phyloP scores from a whole-genome alignment of 2,113 vertebrate species.

The Hymenochirus boettgeri region DNA sequence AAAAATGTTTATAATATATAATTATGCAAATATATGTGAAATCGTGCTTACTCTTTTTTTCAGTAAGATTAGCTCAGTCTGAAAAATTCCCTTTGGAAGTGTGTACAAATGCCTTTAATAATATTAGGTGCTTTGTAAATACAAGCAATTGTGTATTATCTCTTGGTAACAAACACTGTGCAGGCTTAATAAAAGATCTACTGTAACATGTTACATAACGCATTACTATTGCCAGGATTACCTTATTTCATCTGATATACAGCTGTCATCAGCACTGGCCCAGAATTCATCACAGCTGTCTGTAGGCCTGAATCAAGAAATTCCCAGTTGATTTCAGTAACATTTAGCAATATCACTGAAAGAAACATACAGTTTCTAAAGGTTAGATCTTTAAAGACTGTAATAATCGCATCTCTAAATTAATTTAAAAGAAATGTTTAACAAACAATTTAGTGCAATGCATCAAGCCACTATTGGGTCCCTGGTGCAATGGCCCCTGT shows the following conservation, averaged over 20 bases:
- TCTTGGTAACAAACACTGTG: not conserved
- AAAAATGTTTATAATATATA: too few species aligned
- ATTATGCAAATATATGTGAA: too few species aligned
- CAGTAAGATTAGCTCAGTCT: too few species aligned
- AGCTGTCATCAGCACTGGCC: constrained; percentile 84
- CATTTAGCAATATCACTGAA: constrained; percentile 91
- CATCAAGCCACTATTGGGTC: too few species aligned
- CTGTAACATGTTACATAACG: not conserved
- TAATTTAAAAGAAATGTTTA: too few species aligned
- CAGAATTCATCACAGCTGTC: constrained; percentile 88
- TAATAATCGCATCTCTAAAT: not conserved
- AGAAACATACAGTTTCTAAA: not conserved
- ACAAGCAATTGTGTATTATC: not conserved
- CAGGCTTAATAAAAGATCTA: not conserved
- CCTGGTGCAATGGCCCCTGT: too few species aligned
- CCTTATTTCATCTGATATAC: constrained; percentile 93
- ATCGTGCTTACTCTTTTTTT: too few species aligned
- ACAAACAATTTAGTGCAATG: not conserved
- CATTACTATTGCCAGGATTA: constrained; percentile 40
- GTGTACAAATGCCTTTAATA: not conserved
- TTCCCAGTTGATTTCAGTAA: constrained; percentile 91
- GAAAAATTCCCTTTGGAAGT: too few species aligned
- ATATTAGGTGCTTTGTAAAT: not conserved
- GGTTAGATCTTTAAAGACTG: not conserved
- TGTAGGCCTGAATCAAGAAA: constrained; percentile 86